These are phyloP conservation scores for Nesogale talazaci DNA, from an alignment of 2,113 vertebrate genomes.

Conservation along the genomic window DNA sequence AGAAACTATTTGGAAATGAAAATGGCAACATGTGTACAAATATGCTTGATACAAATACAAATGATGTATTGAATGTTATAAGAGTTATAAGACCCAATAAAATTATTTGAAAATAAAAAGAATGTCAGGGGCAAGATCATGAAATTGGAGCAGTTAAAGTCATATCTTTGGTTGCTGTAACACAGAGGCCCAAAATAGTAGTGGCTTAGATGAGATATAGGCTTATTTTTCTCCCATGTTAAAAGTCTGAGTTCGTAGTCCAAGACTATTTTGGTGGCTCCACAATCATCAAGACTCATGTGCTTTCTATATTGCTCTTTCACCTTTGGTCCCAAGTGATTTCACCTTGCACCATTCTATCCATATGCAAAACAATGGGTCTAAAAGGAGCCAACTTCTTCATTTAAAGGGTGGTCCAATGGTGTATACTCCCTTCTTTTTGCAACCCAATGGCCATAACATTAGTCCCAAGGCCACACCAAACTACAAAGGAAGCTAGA, in stretches of 20 bases:
- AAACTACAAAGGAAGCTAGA: background rate
- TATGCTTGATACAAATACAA: too few relatives aligned
- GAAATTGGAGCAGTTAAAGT: background rate
- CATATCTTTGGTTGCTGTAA: background rate
- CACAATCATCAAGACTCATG: background rate
- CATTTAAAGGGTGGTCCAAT: background rate
- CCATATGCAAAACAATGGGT: background rate
- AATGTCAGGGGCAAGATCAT: background rate
- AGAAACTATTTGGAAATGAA: too few relatives aligned
- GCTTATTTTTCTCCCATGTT: background rate
- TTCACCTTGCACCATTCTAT: background rate
- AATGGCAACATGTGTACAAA: too few relatives aligned
- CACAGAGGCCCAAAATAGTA: background rate
- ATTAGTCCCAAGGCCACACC: background rate
- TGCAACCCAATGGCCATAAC: background rate
- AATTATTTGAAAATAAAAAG: too few relatives aligned
- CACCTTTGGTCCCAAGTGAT: background rate
- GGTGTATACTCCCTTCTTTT: background rate
- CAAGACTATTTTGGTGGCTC: background rate
- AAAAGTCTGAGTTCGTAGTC: background rate
- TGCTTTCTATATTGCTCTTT: background rate
- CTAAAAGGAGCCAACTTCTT: background rate
- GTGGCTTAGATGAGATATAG: conserved; percentile 7
- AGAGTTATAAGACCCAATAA: too few relatives aligned
- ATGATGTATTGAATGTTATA: too few relatives aligned